Conservation (phyloP, 2,888 invertebrate species). For the Nasonia oneida region DNA sequence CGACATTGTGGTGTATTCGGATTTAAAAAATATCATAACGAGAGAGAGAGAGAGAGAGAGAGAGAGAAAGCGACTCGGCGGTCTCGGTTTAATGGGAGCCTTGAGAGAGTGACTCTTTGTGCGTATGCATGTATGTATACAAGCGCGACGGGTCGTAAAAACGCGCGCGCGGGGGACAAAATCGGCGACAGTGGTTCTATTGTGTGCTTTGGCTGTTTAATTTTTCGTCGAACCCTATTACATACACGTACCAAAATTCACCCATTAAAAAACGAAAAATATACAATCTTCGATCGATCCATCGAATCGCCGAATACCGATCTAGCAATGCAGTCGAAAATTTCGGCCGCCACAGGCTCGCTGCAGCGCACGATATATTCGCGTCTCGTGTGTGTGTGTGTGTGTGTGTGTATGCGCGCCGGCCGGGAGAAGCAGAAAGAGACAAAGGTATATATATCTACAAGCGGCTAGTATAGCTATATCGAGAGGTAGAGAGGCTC, state of each 20-base stretch:
- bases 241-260: background rate
- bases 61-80: background rate
- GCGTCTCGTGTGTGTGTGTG: background rate
- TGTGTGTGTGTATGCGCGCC: background rate
- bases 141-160: slow-evolving; percentile 12
- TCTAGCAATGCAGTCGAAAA: background rate
- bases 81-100: background rate
- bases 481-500: slow-evolving; percentile 18
- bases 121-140: background rate
- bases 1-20: background rate
- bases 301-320: background rate
- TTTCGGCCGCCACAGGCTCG: background rate
- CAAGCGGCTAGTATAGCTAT: background rate
- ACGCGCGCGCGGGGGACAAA: slow-evolving; percentile 21
- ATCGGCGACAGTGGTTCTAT: background rate
- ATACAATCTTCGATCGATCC: background rate
- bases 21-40: background rate
- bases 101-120: slow-evolving; percentile 50
- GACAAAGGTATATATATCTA: slow-evolving; percentile 1
- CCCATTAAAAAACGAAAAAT: background rate
- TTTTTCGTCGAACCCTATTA: background rate
- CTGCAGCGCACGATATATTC: background rate
- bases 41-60: background rate
- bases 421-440: background rate
- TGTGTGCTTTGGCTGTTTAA: background rate